A percentile compares a stretch with the other conserved stretches of the same genome.
Evolutionary conservation across 1,140 invertebrate genomes (phyloP).

Genomic region (Nylanderia fulva): DNA sequence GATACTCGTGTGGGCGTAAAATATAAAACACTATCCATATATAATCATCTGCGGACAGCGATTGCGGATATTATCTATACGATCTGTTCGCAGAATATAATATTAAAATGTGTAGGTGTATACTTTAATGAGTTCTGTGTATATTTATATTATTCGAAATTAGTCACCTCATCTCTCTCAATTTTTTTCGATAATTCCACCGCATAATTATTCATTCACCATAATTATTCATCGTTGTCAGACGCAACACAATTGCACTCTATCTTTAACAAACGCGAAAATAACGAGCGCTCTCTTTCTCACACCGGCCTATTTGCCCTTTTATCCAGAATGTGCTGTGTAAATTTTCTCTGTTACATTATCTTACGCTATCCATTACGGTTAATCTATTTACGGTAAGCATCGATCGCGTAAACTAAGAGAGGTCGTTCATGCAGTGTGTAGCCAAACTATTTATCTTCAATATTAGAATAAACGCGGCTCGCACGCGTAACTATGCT

Average conservation of each 20-base stretch:
- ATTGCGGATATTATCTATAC: too few species aligned
- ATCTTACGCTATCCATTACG: conserved; percentile 10
- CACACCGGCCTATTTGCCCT: not conserved
- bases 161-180: not conserved
- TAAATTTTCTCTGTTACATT: conserved; percentile 9
- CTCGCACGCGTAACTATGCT: conserved; percentile 18
- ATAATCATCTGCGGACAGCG: too few species aligned
- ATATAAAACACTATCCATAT: too few species aligned
- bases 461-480: conserved; percentile 5
- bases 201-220: too few species aligned
- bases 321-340: not conserved
- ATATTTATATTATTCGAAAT: not conserved
- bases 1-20: too few species aligned
- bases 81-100: too few species aligned
- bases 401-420: not conserved
- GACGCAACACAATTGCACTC: not conserved
- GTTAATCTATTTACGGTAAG: conserved; percentile 20
- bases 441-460: conserved; percentile 34
- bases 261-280: not conserved
- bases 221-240: conserved; percentile 5
- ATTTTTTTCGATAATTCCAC: not conserved
- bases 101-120: too few species aligned
- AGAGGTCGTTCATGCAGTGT: not conserved
- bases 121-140: not conserved
- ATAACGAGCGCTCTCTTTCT: conserved; percentile 3